Evolutionary conservation across 2,113 vertebrate genomes (phyloP).

Genomic region (Orycteropus afer): DNA sequence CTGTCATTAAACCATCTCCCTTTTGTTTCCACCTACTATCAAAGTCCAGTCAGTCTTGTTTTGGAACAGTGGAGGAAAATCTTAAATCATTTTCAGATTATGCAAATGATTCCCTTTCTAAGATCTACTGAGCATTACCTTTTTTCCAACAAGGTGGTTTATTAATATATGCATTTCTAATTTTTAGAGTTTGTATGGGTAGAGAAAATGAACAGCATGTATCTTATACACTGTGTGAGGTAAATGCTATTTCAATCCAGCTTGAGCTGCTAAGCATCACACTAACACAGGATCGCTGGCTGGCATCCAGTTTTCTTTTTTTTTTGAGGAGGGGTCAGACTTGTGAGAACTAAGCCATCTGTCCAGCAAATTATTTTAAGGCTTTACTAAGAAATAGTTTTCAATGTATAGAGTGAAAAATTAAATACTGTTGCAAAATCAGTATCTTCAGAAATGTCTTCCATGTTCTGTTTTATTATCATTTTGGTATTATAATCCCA

Average conservation of each 20-base stretch:
- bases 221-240: conserved; percentile 77
- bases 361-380: conserved; percentile 81
- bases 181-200: conserved; percentile 55
- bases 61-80: not conserved
- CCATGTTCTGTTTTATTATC: conserved; percentile 52
- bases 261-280: conserved; percentile 78
- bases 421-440: not conserved
- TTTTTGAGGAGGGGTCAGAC: conserved; percentile 81
- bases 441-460: conserved; percentile 48
- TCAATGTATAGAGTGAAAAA: conserved; percentile 42
- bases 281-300: conserved; percentile 81
- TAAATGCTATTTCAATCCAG: conserved; percentile 82
- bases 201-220: conserved; percentile 81
- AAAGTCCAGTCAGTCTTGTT: not conserved
- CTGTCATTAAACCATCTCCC: not conserved
- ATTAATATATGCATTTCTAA: not conserved
- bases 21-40: conserved; percentile 8
- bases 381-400: conserved; percentile 71
- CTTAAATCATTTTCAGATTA: not conserved
- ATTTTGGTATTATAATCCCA: conserved; percentile 45
- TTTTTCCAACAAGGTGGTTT: conserved; percentile 21
- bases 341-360: conserved; percentile 85
- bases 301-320: conserved; percentile 73
- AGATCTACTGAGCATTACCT: not conserved
- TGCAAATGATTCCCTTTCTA: not conserved